phyloP scores from a whole-genome alignment of 1,140 invertebrate genomes.

The Dysdera silvatica region DNA sequence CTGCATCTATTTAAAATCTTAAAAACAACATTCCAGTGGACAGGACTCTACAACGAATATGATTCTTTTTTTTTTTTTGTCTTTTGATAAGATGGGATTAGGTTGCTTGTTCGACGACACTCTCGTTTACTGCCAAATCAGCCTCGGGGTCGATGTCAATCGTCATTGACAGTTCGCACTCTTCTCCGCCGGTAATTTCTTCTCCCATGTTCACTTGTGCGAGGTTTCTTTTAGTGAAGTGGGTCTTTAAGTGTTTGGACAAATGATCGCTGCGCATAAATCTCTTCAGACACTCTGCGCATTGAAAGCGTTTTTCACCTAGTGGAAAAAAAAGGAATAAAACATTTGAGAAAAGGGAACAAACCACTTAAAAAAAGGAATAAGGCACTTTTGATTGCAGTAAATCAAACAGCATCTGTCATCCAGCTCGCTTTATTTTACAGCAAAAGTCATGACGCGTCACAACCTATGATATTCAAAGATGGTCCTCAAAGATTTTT shows the following conservation, averaged over 20 bases:
- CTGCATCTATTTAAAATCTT: not conserved
- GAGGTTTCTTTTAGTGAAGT: conserved; percentile 56
- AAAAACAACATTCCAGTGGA: not conserved
- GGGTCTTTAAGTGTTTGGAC: conserved; percentile 78
- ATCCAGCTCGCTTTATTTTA: not conserved
- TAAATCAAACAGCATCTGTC: not conserved
- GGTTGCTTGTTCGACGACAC: conserved; percentile 23
- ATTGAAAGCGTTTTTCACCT: conserved; percentile 78
- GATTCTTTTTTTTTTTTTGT: not conserved
- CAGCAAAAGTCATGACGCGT: not conserved
- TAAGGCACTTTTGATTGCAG: not conserved
- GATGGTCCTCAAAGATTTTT: not conserved
- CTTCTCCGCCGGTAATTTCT: conserved; percentile 32
- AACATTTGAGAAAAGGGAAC: not conserved
- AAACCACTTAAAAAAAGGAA: not conserved
- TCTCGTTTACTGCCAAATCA: conserved; percentile 39
- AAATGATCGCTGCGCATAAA: conserved; percentile 83
- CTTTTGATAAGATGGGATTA: conserved; percentile 7
- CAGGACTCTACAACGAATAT: not conserved
- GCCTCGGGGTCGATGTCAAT: conserved; percentile 39
- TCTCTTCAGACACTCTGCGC: conserved; percentile 68
- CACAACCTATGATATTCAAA: not conserved
- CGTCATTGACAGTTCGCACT: conserved; percentile 52
- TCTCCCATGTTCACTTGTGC: conserved; percentile 12
- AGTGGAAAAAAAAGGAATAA: conserved; percentile 27